Evolutionary conservation across 2,888 invertebrate genomes (phyloP).

Genomic region (Megalurothrips usitatus): DNA sequence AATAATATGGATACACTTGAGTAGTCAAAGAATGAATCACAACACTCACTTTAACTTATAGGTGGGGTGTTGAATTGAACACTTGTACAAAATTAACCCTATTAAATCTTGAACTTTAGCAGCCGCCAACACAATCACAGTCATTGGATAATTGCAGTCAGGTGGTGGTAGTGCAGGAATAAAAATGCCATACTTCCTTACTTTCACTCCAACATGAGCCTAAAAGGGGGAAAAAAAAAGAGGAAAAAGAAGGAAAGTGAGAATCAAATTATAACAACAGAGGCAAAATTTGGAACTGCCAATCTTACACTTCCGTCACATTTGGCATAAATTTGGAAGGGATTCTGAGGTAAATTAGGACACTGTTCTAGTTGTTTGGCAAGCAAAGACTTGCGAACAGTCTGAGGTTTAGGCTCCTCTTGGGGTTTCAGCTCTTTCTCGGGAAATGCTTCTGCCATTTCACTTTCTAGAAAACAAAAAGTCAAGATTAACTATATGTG

Average conservation of each 20-base stretch:
- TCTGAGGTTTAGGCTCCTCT: constrained; percentile 43
- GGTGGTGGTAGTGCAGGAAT: constrained; percentile 80
- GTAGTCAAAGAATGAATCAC: neutral
- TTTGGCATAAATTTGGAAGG: constrained; percentile 83
- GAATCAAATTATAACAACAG: neutral
- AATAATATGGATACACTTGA: neutral
- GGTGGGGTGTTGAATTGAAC: constrained; percentile 48
- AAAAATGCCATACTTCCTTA: constrained; percentile 83
- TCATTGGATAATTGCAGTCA: constrained; percentile 77
- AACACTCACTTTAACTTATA: constrained; percentile 45
- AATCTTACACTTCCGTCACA: constrained; percentile 73
- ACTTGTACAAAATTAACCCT: constrained; percentile 87
- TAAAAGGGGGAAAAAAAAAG: constrained; percentile 35
- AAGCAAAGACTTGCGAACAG: constrained; percentile 55
- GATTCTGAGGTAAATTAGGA: constrained; percentile 73
- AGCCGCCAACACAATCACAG: constrained; percentile 71
- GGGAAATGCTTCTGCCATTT: constrained; percentile 56
- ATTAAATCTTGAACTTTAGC: constrained; percentile 88
- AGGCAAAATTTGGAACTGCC: constrained; percentile 20
- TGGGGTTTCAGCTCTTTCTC: constrained; percentile 47
- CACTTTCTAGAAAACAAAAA: constrained; percentile 48
- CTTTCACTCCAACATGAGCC: constrained; percentile 69
- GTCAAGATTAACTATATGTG: neutral
- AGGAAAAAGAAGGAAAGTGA: neutral
- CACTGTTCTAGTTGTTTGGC: constrained; percentile 71